Conservation (phyloP, 2,888 invertebrate genomes). For the Resseliella maxima region DNA sequence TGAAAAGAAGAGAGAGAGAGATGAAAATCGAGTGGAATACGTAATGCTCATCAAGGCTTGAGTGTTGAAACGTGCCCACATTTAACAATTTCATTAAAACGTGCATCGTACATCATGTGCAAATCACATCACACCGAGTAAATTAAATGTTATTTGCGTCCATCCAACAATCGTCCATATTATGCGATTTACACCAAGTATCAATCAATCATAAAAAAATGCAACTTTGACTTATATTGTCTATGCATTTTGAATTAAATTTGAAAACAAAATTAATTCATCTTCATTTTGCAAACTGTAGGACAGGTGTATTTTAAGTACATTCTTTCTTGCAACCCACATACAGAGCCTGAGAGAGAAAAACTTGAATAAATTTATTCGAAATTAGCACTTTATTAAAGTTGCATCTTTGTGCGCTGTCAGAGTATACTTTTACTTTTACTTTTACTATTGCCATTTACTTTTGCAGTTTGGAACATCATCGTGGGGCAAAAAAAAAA, state of each 20-base stretch:
- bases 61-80: background rate
- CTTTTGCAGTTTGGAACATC: background rate
- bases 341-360: background rate
- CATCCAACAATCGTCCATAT: background rate
- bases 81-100: background rate
- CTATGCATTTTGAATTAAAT: background rate
- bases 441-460: background rate
- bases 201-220: background rate
- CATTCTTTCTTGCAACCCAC: background rate
- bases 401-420: slow-evolving; percentile 9
- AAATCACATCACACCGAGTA: background rate
- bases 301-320: background rate
- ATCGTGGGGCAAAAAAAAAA: background rate
- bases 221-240: background rate
- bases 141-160: background rate
- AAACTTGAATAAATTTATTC: slow-evolving; percentile 50
- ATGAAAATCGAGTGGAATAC: background rate
- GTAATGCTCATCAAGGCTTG: background rate
- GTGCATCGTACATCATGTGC: background rate
- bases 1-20: background rate
- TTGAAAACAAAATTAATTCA: background rate
- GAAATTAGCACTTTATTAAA: slow-evolving; percentile 55
- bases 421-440: background rate
- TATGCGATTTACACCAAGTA: background rate
- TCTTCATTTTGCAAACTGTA: background rate